phyloP scores from a whole-genome alignment of 2,888 invertebrate genomes.

The Drepana falcataria region DNA sequence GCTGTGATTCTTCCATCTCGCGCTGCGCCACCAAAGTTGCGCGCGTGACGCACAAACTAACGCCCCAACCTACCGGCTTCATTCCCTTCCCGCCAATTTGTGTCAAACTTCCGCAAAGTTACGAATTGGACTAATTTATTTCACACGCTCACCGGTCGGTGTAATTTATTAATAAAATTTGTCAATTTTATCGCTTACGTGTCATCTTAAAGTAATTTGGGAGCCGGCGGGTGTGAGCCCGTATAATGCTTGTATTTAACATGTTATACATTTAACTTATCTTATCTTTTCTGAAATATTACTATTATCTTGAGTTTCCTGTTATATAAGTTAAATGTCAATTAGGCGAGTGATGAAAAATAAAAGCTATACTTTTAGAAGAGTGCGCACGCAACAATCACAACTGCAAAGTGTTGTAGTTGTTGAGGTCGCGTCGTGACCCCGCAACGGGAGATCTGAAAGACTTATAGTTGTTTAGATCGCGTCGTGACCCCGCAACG shows the following conservation, averaged over 20 bases:
- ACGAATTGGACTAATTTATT: constrained; percentile 28
- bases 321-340: background rate
- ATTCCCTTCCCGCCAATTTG: constrained; percentile 19
- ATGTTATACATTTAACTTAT: background rate
- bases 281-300: background rate
- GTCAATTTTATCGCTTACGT: constrained; percentile 11
- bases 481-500: too few species aligned
- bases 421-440: too few species aligned
- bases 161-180: constrained; percentile 32
- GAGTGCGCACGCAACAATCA: too few species aligned
- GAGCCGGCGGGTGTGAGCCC: background rate
- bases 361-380: too few species aligned
- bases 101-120: constrained; percentile 29
- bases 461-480: too few species aligned
- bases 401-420: too few species aligned
- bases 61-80: constrained; percentile 2
- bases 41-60: background rate
- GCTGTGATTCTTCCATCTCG: constrained; percentile 5
- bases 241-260: background rate
- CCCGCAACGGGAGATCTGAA: too few species aligned
- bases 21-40: background rate
- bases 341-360: background rate
- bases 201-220: constrained; percentile 2
- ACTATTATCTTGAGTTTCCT: background rate
- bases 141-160: constrained; percentile 20